Evolutionary conservation across 2,113 vertebrate genomes (phyloP).

Genomic region (Mormyrus lacerda): DNA sequence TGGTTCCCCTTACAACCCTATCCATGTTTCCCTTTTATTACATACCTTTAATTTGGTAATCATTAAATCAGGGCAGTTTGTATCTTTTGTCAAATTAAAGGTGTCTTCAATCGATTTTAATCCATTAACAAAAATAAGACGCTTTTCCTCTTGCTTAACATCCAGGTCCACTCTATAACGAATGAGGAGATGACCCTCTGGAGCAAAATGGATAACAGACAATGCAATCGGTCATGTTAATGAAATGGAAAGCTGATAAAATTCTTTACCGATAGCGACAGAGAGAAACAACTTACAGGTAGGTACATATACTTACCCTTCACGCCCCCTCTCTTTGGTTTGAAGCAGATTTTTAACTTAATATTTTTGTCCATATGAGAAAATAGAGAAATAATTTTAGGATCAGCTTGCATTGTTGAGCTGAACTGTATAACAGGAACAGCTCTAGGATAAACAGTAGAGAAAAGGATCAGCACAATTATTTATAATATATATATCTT

Average conservation of each 20-base stretch:
- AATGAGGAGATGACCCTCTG: conserved; percentile 27
- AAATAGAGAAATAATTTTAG: not conserved
- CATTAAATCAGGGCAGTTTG: not conserved
- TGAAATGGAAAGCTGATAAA: not conserved
- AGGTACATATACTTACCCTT: conserved; percentile 20
- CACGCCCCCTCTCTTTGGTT: not conserved
- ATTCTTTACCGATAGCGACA: not conserved
- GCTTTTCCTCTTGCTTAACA: conserved; percentile 28
- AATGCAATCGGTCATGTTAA: not conserved
- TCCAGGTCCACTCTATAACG: conserved; percentile 40
- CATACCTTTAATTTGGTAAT: conserved; percentile 31
- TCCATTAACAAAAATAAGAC: conserved; percentile 13
- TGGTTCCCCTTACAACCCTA: not conserved
- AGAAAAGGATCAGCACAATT: not conserved
- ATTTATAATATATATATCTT: not conserved
- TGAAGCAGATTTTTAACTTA: conserved; percentile 29
- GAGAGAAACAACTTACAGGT: not conserved
- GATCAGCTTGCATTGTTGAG: not conserved
- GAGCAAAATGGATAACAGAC: not conserved
- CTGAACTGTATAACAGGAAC: conserved; percentile 35
- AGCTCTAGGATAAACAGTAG: conserved; percentile 25
- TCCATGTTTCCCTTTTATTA: not conserved
- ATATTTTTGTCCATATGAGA: not conserved
- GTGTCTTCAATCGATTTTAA: not conserved
- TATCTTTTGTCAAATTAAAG: not conserved